phyloP scores from a whole-genome alignment of 2,113 vertebrate genomes.

The Butorides virescens region DNA sequence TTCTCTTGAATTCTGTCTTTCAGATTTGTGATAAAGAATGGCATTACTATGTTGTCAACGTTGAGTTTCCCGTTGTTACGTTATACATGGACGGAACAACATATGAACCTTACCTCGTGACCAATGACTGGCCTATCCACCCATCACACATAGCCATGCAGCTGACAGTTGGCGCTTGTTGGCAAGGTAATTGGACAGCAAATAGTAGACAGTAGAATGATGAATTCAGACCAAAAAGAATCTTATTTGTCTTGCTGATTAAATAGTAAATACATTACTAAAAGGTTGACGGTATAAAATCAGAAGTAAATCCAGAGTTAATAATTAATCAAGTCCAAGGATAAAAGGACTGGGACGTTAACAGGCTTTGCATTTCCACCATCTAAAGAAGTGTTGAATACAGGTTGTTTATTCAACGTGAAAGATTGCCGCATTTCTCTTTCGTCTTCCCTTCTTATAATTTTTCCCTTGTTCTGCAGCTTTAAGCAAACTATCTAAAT shows the following conservation, averaged over 20 bases:
- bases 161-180: constrained; percentile 95
- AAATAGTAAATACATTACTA: neutral
- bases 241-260: neutral
- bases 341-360: neutral
- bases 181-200: constrained; percentile 87
- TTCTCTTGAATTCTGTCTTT: constrained; percentile 38
- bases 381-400: neutral
- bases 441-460: neutral
- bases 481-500: neutral
- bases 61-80: constrained; percentile 92
- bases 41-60: constrained; percentile 97
- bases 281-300: neutral
- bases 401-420: neutral
- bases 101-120: constrained; percentile 96
- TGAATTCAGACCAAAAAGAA: neutral
- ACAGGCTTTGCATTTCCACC: neutral
- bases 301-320: neutral
- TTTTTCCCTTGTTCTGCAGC: neutral
- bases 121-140: constrained; percentile 98
- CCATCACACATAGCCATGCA: constrained; percentile 96
- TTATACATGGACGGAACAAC: constrained; percentile 94
- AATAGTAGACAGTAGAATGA: neutral
- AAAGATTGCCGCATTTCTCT: neutral
- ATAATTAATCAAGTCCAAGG: neutral
- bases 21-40: constrained; percentile 99